These are phyloP conservation scores for Atlantisia rogersi DNA, from an alignment of 2,113 vertebrate genomes.

Conservation along the genomic window DNA sequence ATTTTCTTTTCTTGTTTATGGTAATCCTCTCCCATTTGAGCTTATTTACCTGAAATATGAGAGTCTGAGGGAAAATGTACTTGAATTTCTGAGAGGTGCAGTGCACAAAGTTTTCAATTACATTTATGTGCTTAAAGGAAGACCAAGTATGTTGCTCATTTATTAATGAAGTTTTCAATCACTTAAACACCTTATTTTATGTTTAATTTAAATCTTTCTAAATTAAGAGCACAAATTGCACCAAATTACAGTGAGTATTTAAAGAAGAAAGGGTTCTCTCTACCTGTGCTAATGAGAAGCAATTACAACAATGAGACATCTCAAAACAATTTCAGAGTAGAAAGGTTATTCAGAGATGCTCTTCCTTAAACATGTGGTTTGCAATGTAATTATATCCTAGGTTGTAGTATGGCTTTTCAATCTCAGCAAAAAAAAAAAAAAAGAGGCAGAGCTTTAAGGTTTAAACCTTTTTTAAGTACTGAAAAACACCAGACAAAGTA, in stretches of 20 bases:
- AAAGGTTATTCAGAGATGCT: slow-evolving; percentile 23
- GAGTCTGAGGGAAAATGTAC: not conserved
- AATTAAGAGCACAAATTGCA: slow-evolving; percentile 34
- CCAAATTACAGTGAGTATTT: slow-evolving; percentile 46
- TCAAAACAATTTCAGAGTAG: slow-evolving; percentile 50
- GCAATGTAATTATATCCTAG: slow-evolving; percentile 19
- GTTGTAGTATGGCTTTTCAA: not conserved
- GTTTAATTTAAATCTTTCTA: slow-evolving; percentile 44
- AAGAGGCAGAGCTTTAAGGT: not conserved
- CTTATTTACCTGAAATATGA: not conserved
- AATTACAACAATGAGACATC: slow-evolving; percentile 60
- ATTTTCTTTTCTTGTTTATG: not conserved
- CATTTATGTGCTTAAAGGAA: not conserved
- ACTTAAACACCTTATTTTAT: slow-evolving; percentile 1
- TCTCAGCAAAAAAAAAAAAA: not conserved
- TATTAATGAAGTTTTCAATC: slow-evolving; percentile 11
- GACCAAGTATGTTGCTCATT: not conserved
- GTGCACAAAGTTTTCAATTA: not conserved
- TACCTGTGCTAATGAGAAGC: slow-evolving; percentile 55
- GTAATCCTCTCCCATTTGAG: not conserved
- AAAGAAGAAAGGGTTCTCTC: slow-evolving; percentile 36
- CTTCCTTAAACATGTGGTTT: slow-evolving; percentile 33
- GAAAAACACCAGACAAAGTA: slow-evolving; percentile 11
- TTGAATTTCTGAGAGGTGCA: slow-evolving; percentile 38
- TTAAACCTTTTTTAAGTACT: slow-evolving; percentile 3